Conservation (phyloP, 2,888 invertebrate genomes). For the Drosophila picticornis region DNA sequence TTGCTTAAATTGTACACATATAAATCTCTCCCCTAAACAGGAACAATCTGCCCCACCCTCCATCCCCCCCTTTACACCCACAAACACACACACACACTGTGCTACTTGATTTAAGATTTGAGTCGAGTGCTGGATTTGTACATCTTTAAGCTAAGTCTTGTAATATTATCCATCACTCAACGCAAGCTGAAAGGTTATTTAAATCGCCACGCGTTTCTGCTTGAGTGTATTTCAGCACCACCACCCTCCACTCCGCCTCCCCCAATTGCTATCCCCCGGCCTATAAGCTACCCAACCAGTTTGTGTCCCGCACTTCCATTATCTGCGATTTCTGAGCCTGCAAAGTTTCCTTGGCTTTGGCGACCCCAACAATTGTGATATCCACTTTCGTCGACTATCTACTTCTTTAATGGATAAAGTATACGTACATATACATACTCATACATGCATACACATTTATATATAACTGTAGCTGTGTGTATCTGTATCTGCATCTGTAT, state of each 20-base stretch:
- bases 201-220: conserved; percentile 61
- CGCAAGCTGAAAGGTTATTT: conserved; percentile 56
- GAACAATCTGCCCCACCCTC: no score
- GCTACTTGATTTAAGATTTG: conserved; percentile 23
- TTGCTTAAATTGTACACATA: background rate
- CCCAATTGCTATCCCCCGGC: background rate
- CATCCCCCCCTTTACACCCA: no score
- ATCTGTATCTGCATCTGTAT: background rate
- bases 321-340: conserved; percentile 39
- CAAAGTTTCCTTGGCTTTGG: conserved; percentile 16
- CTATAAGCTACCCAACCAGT: background rate
- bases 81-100: background rate
- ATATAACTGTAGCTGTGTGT: background rate
- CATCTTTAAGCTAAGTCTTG: conserved; percentile 42
- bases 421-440: background rate
- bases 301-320: conserved; percentile 15
- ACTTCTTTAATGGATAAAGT: conserved; percentile 9
- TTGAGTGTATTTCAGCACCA: conserved; percentile 28
- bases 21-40: background rate
- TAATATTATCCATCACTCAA: conserved; percentile 59
- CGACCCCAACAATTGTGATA: conserved; percentile 26
- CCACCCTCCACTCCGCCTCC: no score
- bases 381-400: conserved; percentile 23
- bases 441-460: background rate
- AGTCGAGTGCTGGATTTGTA: conserved; percentile 36